Percentiles rank a stretch among this genome's conserved stretches.
Conservation (phyloP, 2,888 invertebrate species). For the Pocota personata region DNA sequence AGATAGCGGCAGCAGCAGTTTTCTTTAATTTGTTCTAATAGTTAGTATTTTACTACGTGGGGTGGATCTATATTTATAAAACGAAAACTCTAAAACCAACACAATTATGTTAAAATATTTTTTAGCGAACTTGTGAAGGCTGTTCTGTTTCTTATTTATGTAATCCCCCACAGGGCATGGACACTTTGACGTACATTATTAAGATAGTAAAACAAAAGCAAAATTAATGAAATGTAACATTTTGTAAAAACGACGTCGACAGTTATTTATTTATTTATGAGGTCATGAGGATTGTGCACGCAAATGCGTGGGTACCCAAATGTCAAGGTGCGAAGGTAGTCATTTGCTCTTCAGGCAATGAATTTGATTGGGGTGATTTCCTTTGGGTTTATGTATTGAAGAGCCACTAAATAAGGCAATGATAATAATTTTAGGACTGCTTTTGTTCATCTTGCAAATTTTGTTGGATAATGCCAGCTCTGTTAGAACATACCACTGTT, state of each 20-base stretch:
- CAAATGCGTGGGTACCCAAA: constrained; percentile 16
- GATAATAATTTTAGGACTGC: no score
- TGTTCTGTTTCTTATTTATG: constrained; percentile 1
- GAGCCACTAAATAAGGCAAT: not conserved
- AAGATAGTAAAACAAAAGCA: not conserved
- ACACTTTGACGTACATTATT: constrained; percentile 3
- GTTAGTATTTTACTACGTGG: constrained; percentile 51
- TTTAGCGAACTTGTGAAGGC: not conserved
- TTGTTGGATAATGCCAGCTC: no score
- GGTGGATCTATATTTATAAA: constrained; percentile 46
- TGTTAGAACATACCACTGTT: no score
- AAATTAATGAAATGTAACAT: not conserved
- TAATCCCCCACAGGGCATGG: constrained; percentile 11
- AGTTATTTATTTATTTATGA: constrained; percentile 7
- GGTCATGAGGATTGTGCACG: constrained; percentile 1
- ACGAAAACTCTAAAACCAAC: constrained; percentile 16
- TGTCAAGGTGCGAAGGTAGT: not conserved
- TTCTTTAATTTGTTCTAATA: constrained; percentile 50
- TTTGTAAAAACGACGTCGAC: not conserved
- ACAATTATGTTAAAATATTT: constrained; percentile 6
- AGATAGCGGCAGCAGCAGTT: constrained; percentile 43
- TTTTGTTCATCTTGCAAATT: no score
- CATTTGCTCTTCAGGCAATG: not conserved
- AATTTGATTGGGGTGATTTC: not conserved
- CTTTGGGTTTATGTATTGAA: not conserved